phyloP scores from a whole-genome alignment of 2,888 invertebrate genomes.

The Patella depressa region DNA sequence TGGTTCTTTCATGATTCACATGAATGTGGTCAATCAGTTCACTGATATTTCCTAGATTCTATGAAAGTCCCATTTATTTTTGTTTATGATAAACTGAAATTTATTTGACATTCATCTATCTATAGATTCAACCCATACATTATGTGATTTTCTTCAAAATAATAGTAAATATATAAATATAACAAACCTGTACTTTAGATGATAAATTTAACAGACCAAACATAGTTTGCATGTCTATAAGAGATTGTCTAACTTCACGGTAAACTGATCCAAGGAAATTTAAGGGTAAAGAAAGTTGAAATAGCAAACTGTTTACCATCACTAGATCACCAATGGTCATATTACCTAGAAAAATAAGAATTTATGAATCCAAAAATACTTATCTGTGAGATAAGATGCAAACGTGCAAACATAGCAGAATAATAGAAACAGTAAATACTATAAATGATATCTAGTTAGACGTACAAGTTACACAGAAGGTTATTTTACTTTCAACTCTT shows the following conservation, averaged over 20 bases:
- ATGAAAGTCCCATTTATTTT: too few species aligned
- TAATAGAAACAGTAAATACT: too few species aligned
- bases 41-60: too few species aligned
- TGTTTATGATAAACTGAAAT: too few species aligned
- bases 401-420: not conserved
- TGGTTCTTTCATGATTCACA: too few species aligned
- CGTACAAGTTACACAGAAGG: not conserved
- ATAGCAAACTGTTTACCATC: conserved; percentile 97
- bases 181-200: conserved; percentile 78
- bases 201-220: conserved; percentile 93
- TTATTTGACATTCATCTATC: too few species aligned
- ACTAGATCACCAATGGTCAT: conserved; percentile 98
- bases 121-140: too few species aligned
- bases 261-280: conserved; percentile 99
- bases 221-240: conserved; percentile 99
- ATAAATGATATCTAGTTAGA: too few species aligned
- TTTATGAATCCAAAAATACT: conserved; percentile 3
- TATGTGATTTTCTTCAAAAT: too few species aligned
- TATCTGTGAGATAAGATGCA: not conserved
- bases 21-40: too few species aligned
- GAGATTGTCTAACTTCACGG: conserved; percentile 94
- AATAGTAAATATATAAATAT: too few species aligned
- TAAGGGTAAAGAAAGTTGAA: conserved; percentile 96
- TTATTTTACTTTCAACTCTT: too few species aligned
- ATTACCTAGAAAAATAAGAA: conserved; percentile 77